Conservation (phyloP, 2,888 invertebrate genomes). For the Ethmia dodecea region DNA sequence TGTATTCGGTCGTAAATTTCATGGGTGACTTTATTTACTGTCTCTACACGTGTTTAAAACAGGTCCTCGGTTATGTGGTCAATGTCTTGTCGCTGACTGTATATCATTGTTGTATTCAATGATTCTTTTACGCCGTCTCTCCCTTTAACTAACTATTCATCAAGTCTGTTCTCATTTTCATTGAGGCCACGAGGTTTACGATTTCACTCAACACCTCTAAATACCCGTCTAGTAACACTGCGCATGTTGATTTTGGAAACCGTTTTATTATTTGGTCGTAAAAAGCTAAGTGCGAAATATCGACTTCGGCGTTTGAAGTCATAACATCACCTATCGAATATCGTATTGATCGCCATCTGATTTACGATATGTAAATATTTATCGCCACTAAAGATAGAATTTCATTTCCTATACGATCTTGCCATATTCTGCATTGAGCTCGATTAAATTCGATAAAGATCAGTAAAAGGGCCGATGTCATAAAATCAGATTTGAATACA, state of each 20-base stretch:
- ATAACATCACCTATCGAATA: slow-evolving; percentile 29
- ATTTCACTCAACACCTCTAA: slow-evolving; percentile 54
- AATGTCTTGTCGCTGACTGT: neutral
- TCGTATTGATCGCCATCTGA: slow-evolving; percentile 28
- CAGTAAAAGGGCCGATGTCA: slow-evolving; percentile 4
- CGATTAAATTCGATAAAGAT: slow-evolving; percentile 6
- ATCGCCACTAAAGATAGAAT: slow-evolving; percentile 34
- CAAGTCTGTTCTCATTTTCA: slow-evolving; percentile 31
- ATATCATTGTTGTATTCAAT: slow-evolving; percentile 12
- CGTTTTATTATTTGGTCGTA: slow-evolving; percentile 34
- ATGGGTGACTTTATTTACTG: too few species aligned
- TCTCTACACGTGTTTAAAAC: neutral
- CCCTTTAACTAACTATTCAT: slow-evolving; percentile 3
- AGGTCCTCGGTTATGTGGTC: slow-evolving; percentile 17
- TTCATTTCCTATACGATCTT: slow-evolving; percentile 28
- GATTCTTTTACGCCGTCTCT: neutral
- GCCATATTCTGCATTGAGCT: slow-evolving; percentile 7
- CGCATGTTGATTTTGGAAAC: slow-evolving; percentile 52
- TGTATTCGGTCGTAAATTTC: too few species aligned
- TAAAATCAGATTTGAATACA: slow-evolving; percentile 6
- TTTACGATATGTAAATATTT: slow-evolving; percentile 51
- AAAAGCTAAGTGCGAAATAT: slow-evolving; percentile 30
- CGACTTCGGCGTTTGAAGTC: slow-evolving; percentile 27
- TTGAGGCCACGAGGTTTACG: slow-evolving; percentile 61
- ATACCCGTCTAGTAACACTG: slow-evolving; percentile 33